Conservation (phyloP, 2,888 invertebrate genomes). For the Drosophila buzzatii region DNA sequence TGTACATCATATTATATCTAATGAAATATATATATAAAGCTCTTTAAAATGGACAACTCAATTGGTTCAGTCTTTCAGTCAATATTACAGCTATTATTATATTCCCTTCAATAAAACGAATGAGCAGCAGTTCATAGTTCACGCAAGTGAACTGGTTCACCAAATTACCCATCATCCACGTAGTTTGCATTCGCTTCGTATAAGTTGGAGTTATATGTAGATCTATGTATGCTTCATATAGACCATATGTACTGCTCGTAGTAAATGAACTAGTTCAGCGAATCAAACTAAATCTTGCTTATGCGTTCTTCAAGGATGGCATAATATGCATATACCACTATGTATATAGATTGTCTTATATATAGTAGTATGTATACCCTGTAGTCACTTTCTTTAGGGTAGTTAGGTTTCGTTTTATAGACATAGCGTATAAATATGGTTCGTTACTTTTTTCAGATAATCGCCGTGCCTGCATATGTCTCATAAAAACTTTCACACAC, state of each 20-base stretch:
- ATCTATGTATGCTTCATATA: too few relatives aligned
- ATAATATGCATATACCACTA: neutral
- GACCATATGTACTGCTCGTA: too few relatives aligned
- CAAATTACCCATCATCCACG: neutral
- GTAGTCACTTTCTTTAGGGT: neutral
- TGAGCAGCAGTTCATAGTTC: too few relatives aligned
- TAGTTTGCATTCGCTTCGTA: neutral
- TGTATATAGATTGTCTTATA: neutral
- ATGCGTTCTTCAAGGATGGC: neutral
- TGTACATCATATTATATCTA: too few relatives aligned
- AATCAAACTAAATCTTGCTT: neutral
- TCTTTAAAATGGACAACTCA: too few relatives aligned
- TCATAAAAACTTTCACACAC: constrained; percentile 56
- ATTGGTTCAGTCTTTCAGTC: too few relatives aligned
- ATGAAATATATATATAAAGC: too few relatives aligned
- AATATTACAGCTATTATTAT: too few relatives aligned
- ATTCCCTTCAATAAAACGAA: too few relatives aligned
- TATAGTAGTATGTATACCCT: neutral
- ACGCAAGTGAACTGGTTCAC: neutral
- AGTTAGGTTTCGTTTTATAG: constrained; percentile 31
- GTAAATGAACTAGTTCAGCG: neutral
- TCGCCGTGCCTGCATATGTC: constrained; percentile 75
- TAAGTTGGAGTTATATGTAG: too few relatives aligned
- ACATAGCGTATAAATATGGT: constrained; percentile 63
- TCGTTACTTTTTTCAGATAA: constrained; percentile 76